A percentile compares a stretch with the other conserved stretches of the same genome.
Conservation (phyloP, 1,140 invertebrate genomes). For the Maniola jurtina region DNA sequence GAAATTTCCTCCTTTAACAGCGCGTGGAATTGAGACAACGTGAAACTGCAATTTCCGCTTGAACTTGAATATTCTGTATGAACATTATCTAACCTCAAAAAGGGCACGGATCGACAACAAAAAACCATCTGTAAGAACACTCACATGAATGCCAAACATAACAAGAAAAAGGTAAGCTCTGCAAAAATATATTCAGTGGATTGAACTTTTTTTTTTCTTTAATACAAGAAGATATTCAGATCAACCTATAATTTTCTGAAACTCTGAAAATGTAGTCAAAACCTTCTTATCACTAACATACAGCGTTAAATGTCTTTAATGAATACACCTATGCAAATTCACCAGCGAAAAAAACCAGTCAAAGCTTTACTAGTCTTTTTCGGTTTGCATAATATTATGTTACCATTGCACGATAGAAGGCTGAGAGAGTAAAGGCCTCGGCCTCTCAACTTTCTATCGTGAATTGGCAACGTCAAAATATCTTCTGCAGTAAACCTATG, state of each 20-base stretch:
- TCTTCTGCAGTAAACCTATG: not conserved
- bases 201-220: too few relatives aligned
- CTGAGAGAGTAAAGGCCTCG: not conserved
- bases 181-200: not conserved
- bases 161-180: not conserved
- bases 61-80: slow-evolving; percentile 10
- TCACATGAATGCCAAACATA: not conserved
- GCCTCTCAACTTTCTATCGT: not conserved
- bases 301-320: too few relatives aligned
- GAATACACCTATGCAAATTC: too few relatives aligned
- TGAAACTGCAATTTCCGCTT: slow-evolving; percentile 58
- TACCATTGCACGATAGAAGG: not conserved
- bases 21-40: slow-evolving; percentile 56
- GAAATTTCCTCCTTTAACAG: slow-evolving; percentile 60
- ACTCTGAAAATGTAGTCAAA: too few relatives aligned
- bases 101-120: not conserved
- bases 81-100: slow-evolving; percentile 2
- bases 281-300: too few relatives aligned
- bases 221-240: too few relatives aligned
- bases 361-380: too few relatives aligned
- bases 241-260: too few relatives aligned
- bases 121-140: not conserved
- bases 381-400: too few relatives aligned
- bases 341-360: too few relatives aligned
- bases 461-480: not conserved